Conservation (phyloP, 2,888 invertebrate species). For the Laothoe populi region DNA sequence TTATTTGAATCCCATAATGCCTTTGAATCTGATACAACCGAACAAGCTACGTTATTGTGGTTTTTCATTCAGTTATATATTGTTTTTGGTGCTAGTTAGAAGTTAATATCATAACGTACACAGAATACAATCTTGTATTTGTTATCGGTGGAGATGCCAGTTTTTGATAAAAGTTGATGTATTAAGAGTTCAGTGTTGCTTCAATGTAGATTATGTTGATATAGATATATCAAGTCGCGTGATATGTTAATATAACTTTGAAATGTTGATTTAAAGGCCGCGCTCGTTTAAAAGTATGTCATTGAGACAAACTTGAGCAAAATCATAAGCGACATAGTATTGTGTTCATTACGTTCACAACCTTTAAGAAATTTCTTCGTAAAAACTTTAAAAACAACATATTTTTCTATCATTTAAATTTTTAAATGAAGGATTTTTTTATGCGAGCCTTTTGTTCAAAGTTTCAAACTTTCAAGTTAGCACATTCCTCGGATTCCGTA, state of each 20-base stretch:
- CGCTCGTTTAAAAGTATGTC: slow-evolving; percentile 23
- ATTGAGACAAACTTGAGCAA: slow-evolving; percentile 26
- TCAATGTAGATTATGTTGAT: slow-evolving; percentile 44
- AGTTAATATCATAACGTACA: slow-evolving; percentile 25
- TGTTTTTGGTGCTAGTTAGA: slow-evolving; percentile 20
- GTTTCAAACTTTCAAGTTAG: background rate
- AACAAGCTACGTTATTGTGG: background rate
- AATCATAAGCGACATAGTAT: slow-evolving; percentile 17
- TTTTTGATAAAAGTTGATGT: slow-evolving; percentile 60
- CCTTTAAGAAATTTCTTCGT: background rate
- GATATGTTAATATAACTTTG: slow-evolving; percentile 27
- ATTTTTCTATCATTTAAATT: background rate
- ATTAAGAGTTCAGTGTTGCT: slow-evolving; percentile 48
- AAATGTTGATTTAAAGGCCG: slow-evolving; percentile 27
- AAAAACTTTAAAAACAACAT: background rate
- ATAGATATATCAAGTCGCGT: slow-evolving; percentile 27
- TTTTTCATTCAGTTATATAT: too few species aligned
- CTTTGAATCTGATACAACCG: background rate
- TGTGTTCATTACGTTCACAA: slow-evolving; percentile 24
- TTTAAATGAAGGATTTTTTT: background rate
- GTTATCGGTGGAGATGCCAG: slow-evolving; percentile 53
- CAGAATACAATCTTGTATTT: slow-evolving; percentile 37
- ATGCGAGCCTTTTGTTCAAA: background rate
- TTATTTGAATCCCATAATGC: too few species aligned
- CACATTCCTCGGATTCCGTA: background rate